phyloP scores from a whole-genome alignment of 2,888 invertebrate species.

The Thereva unica region DNA sequence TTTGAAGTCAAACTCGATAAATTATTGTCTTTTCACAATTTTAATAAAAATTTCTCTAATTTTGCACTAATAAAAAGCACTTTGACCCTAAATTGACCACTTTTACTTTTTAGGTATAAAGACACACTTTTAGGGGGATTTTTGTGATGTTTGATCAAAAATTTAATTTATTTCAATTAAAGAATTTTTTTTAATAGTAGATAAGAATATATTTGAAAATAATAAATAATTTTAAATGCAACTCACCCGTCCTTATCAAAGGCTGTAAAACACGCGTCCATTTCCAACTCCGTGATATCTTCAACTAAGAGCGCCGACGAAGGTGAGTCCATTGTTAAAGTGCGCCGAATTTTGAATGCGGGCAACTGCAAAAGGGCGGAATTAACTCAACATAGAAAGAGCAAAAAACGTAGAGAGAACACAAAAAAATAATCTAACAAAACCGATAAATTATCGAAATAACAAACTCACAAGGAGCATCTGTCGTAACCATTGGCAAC shows the following conservation, averaged over 20 bases:
- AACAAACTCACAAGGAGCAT: conserved; percentile 8
- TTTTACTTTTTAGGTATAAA: no score
- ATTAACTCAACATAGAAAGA: conserved; percentile 14
- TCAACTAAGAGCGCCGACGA: conserved; percentile 57
- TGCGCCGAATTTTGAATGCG: conserved; percentile 35
- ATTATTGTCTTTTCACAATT: no score
- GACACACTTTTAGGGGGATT: no score
- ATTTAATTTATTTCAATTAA: no score
- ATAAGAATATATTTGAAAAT: conserved; percentile 1
- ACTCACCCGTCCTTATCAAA: conserved; percentile 88
- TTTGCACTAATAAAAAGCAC: no score
- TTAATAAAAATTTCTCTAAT: no score
- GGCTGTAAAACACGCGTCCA: conserved; percentile 90
- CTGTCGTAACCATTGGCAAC: no score
- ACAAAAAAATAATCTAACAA: not conserved
- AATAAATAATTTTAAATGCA: conserved; percentile 21
- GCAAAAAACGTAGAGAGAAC: conserved; percentile 24
- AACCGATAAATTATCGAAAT: conserved; percentile 31
- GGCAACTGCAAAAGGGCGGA: conserved; percentile 35
- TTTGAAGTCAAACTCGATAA: no score
- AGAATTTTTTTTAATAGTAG: no score
- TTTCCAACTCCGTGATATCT: conserved; percentile 66
- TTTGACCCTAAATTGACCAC: no score
- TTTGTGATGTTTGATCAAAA: no score
- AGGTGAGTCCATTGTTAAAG: conserved; percentile 54